Evolutionary conservation across 2,888 invertebrate species (phyloP).

Genomic region (Papilio demoleus): DNA sequence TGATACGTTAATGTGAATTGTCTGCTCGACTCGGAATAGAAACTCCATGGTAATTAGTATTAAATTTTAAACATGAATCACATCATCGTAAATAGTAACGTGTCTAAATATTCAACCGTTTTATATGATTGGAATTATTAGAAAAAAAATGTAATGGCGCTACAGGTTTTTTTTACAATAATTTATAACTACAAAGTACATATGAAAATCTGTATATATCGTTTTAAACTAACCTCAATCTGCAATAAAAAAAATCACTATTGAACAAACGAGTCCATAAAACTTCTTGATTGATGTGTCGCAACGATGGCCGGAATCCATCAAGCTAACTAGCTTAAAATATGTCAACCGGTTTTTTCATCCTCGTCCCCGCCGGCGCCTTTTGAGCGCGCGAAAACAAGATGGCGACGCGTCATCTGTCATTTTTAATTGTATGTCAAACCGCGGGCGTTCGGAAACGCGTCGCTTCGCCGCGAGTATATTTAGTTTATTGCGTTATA

Average conservation of each 20-base stretch:
- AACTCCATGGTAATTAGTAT: neutral
- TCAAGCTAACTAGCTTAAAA: conserved; percentile 66
- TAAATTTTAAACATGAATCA: neutral
- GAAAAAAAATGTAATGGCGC: no score
- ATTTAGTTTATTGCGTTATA: conserved; percentile 81
- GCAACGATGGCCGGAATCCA: conserved; percentile 54
- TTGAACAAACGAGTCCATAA: conserved; percentile 28
- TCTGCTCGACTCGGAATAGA: conserved; percentile 1
- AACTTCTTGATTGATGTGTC: conserved; percentile 60
- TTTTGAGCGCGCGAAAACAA: conserved; percentile 68
- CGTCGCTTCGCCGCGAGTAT: conserved; percentile 71
- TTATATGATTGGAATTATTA: no score
- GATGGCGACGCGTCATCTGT: conserved; percentile 77
- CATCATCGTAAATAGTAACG: no score
- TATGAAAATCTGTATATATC: conserved; percentile 8
- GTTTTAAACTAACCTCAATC: conserved; percentile 10
- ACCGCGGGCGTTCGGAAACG: conserved; percentile 54
- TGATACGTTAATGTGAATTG: conserved; percentile 24
- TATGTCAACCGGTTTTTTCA: conserved; percentile 66
- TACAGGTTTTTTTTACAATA: no score
- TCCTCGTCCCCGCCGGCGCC: conserved; percentile 54
- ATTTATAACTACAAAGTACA: no score
- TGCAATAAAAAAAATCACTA: conserved; percentile 32
- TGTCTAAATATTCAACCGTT: no score
- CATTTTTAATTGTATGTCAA: conserved; percentile 83